Evolutionary conservation across 2,888 invertebrate species (phyloP).

Genomic region (Mesorhabditis spiculigera): DNA sequence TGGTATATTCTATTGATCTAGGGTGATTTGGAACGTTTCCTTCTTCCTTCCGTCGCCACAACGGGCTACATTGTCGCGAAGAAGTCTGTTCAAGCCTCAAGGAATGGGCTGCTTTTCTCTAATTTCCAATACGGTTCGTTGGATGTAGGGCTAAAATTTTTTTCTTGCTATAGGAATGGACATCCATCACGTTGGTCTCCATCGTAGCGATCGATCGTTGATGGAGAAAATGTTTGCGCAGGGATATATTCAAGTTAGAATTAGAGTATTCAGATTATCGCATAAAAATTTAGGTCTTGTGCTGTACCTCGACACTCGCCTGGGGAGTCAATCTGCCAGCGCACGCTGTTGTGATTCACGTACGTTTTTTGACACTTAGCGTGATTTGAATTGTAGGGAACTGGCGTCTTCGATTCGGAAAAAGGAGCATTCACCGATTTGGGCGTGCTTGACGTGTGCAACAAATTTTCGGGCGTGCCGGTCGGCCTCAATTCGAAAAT

Average conservation of each 20-base stretch:
- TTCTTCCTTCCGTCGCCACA: conserved; percentile 25
- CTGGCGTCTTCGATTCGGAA: conserved; percentile 93
- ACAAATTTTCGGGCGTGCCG: conserved; percentile 90
- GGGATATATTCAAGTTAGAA: conserved; percentile 71
- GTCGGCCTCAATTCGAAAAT: conserved; percentile 91
- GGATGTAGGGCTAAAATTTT: too few relatives aligned
- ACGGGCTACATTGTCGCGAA: conserved; percentile 31
- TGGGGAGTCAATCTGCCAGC: conserved; percentile 99
- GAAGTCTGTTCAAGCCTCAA: conserved; percentile 24
- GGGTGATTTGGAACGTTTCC: conserved; percentile 36
- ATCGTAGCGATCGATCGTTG: conserved; percentile 79
- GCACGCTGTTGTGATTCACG: conserved; percentile 90
- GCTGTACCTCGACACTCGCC: conserved; percentile 94
- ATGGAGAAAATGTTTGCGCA: conserved; percentile 86
- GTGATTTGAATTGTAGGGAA: conserved; percentile 69
- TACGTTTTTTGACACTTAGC: conserved; percentile 59
- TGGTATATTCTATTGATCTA: conserved; percentile 10
- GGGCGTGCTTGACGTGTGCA: conserved; percentile 91
- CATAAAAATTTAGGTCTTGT: conserved; percentile 66
- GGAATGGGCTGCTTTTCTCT: background rate
- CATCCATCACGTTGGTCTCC: conserved; percentile 93
- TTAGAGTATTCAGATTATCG: too few relatives aligned
- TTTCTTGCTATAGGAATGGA: conserved; percentile 70
- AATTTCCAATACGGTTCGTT: background rate
- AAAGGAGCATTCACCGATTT: conserved; percentile 89